A percentile compares a stretch with the other conserved stretches of the same genome.
phyloP scores from a whole-genome alignment of 2,113 vertebrate species.

The Colinus virginianus region DNA sequence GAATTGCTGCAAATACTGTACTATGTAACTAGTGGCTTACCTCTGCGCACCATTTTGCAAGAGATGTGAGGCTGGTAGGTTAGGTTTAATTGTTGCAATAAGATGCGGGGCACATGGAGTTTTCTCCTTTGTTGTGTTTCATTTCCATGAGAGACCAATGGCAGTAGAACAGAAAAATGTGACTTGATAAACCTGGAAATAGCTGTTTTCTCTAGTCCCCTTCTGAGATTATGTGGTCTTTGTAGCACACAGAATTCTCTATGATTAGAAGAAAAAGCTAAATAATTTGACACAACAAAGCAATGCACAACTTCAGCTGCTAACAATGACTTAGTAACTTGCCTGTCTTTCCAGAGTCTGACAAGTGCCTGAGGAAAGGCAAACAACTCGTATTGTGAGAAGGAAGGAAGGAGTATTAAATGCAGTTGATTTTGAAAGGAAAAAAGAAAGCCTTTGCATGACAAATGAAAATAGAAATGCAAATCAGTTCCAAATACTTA shows the following conservation, averaged over 20 bases:
- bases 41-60: neutral
- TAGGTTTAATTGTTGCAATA: neutral
- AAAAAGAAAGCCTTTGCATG: neutral
- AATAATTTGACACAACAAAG: slow-evolving; percentile 60
- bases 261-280: slow-evolving; percentile 57
- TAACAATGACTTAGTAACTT: slow-evolving; percentile 57
- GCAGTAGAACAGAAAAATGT: neutral
- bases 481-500: slow-evolving; percentile 68
- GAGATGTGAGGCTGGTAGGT: neutral
- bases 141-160: neutral
- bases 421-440: neutral
- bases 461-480: slow-evolving; percentile 64
- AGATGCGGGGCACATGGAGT: fast-evolving
- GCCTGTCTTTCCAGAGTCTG: slow-evolving; percentile 61
- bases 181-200: neutral
- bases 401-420: slow-evolving; percentile 36
- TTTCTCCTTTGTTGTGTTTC: neutral
- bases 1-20: neutral
- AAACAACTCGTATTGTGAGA: slow-evolving; percentile 4
- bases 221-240: neutral
- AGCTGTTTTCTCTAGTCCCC: neutral
- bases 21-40: neutral
- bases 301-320: slow-evolving; percentile 39
- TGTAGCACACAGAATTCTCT: slow-evolving; percentile 15
- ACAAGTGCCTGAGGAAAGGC: slow-evolving; percentile 67